Percentiles rank a stretch among this genome's conserved stretches.
These are phyloP conservation scores for Turdus rufiventris DNA, from an alignment of 2,113 vertebrate species.

Conservation along the genomic window DNA sequence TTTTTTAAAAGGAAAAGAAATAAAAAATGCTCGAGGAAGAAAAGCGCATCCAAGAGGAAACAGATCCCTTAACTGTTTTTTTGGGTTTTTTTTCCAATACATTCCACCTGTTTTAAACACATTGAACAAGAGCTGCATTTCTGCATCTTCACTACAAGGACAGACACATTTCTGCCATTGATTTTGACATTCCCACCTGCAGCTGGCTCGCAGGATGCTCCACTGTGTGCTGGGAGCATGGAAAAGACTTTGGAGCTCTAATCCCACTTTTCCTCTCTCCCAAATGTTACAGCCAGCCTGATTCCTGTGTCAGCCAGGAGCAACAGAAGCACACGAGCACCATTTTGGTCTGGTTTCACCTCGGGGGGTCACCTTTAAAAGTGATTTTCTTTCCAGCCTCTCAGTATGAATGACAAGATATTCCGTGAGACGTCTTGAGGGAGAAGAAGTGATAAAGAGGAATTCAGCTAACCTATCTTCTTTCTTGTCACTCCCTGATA, in stretches of 20 bases:
- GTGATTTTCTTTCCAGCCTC: not conserved
- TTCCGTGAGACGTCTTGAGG: not conserved
- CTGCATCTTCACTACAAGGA: accelerated
- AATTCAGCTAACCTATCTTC: conserved; percentile 20
- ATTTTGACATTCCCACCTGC: accelerated
- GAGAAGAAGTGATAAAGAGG: conserved; percentile 19
- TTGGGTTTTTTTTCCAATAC: not conserved
- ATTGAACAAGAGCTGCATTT: not conserved
- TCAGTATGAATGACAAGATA: not conserved
- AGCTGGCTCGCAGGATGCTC: not conserved
- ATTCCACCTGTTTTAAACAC: not conserved
- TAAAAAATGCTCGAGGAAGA: not conserved
- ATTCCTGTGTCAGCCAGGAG: not conserved
- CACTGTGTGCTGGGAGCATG: accelerated
- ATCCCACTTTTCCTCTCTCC: not conserved
- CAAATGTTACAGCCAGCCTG: not conserved
- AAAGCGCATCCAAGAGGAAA: not conserved
- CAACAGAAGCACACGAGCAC: not conserved
- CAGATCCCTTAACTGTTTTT: not conserved
- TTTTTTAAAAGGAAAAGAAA: not conserved
- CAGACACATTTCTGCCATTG: accelerated
- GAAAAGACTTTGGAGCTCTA: not conserved
- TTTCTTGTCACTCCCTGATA: conserved; percentile 8
- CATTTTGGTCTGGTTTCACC: not conserved
- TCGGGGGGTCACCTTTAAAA: not conserved